Base-by-base conservation (phyloP, 1,140 invertebrate genomes). In the Ips nitidus region DNA sequence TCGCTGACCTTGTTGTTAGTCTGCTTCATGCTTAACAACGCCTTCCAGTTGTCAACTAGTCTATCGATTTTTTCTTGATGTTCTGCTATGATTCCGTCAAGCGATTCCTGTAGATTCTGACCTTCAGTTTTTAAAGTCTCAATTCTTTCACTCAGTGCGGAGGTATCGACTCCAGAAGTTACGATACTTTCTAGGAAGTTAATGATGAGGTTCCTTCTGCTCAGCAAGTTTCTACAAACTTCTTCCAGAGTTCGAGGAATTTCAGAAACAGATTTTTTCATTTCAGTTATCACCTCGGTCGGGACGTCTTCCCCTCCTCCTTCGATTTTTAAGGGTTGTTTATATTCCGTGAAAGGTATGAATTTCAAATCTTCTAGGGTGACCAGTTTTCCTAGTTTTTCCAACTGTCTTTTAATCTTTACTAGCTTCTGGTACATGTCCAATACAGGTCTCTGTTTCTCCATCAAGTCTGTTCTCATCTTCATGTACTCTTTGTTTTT, bases 341-440 rank as follows among this genome's bases (percentile, higher is more conserved):
- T 22, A 22, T 22, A 22, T 52, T 4, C 41, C 4, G 4, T 6
- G 36, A 45, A n/a, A 3, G 52, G 8, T 37, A 65, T 42, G 38
- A 65, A 56, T 40, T 65, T 74, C 4, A 76, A 47, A 3, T 75
- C 75, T 36, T 77, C 74, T 2, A 77, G 41, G 42, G 68, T 63
- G n/a, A 77, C 72, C 2, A 57, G 40, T 63, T 76, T 75, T 7
- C 79, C 79, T 4, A 72, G 61, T 55, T 77, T 73, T 58, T 77
- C 76, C 6, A 80, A 57, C 56, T 74, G 73, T 59, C 78, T 77
- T 52, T 80, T 79, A 41, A 78, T 71, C 40, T 77, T 64, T 2
- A 72, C 5, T 5, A 80, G 55, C 36, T 72, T 67, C 41, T 75
- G 70, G 59, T 79, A 77, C 1, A 77, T 45, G 45, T 80, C 78